Conservation (phyloP, 2,113 vertebrate species). For the Progne subis region DNA sequence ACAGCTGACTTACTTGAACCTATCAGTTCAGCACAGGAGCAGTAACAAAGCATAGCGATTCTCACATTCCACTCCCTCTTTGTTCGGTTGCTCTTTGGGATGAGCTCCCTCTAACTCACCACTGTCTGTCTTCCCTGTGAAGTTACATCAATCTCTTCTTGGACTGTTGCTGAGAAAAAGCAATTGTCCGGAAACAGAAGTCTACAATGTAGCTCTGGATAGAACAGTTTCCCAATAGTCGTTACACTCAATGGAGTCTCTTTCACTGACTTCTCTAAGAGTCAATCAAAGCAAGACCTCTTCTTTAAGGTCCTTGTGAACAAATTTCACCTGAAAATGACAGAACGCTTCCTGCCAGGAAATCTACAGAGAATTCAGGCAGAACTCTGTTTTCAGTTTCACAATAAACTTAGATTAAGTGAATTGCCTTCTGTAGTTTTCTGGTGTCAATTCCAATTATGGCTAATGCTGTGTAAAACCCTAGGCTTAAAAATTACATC, state of each 20-base stretch:
- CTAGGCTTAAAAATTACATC: not conserved
- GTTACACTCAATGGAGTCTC: not conserved
- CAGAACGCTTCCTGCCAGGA: slow-evolving; percentile 3
- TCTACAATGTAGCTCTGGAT: not conserved
- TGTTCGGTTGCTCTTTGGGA: not conserved
- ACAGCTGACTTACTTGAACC: not conserved
- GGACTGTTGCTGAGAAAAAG: slow-evolving; percentile 27
- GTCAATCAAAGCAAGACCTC: slow-evolving; percentile 39
- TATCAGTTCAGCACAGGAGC: not conserved
- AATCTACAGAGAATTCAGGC: slow-evolving; percentile 21
- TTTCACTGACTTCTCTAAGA: slow-evolving; percentile 24
- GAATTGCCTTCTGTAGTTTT: slow-evolving; percentile 20
- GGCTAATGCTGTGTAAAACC: not conserved
- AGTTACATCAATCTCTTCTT: slow-evolving; percentile 3
- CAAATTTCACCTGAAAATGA: slow-evolving; percentile 30
- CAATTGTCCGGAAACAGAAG: slow-evolving; percentile 37
- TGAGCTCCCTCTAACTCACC: not conserved
- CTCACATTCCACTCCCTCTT: not conserved
- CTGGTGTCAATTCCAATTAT: slow-evolving; percentile 17
- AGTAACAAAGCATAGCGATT: not conserved
- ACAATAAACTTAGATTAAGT: slow-evolving; percentile 10
- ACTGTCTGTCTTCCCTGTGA: not conserved
- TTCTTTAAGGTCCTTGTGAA: slow-evolving; percentile 15
- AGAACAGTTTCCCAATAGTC: not conserved
- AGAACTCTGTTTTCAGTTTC: slow-evolving; percentile 31